These are phyloP conservation scores for Meloe dianella DNA, from an alignment of 2,888 invertebrate genomes.

Conservation along the genomic window DNA sequence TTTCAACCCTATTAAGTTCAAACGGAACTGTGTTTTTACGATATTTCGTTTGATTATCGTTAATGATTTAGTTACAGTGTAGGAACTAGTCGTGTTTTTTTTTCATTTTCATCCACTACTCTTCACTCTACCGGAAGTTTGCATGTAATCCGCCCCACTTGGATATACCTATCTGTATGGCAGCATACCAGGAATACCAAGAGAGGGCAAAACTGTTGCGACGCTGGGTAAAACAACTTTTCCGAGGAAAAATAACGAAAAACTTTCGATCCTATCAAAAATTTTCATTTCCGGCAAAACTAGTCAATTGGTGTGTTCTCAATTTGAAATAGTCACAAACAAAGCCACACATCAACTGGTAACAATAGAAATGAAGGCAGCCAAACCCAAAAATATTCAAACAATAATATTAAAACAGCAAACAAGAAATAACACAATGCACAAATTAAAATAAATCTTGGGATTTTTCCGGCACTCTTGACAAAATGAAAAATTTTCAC, in stretches of 20 bases:
- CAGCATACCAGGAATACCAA: background rate
- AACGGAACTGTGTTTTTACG: background rate
- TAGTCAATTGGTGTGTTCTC: conserved; percentile 66
- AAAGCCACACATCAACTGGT: conserved; percentile 73
- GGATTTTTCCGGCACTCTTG: background rate
- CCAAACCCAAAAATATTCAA: conserved; percentile 62
- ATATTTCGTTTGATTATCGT: conserved; percentile 34
- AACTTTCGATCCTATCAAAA: conserved; percentile 38
- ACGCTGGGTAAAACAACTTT: background rate
- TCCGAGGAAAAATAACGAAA: conserved; percentile 4
- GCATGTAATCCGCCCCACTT: background rate
- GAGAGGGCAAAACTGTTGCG: background rate
- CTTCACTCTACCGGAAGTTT: conserved; percentile 18
- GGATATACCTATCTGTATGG: background rate
- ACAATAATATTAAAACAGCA: conserved; percentile 36
- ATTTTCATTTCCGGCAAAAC: conserved; percentile 46
- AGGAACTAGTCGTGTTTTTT: background rate
- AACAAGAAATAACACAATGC: background rate
- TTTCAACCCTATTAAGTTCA: conserved; percentile 25
- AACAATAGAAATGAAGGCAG: conserved; percentile 84
- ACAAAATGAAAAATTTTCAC: conserved; percentile 41
- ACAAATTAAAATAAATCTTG: background rate
- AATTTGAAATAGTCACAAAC: conserved; percentile 76
- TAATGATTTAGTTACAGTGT: conserved; percentile 51
- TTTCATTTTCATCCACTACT: conserved; percentile 9